phyloP scores from a whole-genome alignment of 2,797 vertebrate genomes.

The Chaetophractus vellerosus region DNA sequence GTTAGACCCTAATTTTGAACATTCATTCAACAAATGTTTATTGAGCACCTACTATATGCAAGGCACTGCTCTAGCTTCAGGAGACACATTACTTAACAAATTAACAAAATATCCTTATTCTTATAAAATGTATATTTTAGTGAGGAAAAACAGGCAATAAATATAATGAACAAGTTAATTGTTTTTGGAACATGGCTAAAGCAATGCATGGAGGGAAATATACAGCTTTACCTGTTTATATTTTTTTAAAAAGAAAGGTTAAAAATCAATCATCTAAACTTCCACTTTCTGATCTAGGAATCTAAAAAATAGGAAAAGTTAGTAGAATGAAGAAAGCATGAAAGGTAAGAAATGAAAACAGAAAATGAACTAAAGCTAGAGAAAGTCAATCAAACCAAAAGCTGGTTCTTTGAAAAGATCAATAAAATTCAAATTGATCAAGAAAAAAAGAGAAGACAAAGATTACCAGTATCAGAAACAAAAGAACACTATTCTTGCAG shows the following conservation, averaged over 20 bases:
- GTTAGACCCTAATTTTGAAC: not conserved
- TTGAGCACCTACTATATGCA: not conserved
- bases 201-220: not conserved
- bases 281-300: not conserved
- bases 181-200: not conserved
- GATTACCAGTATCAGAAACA: not conserved
- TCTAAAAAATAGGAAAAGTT: not conserved
- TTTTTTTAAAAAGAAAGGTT: not conserved
- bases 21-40: not conserved
- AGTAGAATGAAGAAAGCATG: not conserved
- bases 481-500: not conserved
- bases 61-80: not conserved
- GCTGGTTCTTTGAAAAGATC: not conserved
- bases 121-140: not conserved
- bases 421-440: not conserved
- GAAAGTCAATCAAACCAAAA: not conserved
- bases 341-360: conserved; percentile 13
- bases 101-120: not conserved
- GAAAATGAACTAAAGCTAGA: conserved; percentile 14
- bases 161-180: not conserved
- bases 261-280: not conserved
- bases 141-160: not conserved
- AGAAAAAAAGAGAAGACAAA: not conserved
- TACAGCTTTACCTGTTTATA: not conserved
- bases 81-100: not conserved